These are phyloP conservation scores for Heterohyrax brucei DNA, from an alignment of 2,797 vertebrate species.

Conservation along the genomic window DNA sequence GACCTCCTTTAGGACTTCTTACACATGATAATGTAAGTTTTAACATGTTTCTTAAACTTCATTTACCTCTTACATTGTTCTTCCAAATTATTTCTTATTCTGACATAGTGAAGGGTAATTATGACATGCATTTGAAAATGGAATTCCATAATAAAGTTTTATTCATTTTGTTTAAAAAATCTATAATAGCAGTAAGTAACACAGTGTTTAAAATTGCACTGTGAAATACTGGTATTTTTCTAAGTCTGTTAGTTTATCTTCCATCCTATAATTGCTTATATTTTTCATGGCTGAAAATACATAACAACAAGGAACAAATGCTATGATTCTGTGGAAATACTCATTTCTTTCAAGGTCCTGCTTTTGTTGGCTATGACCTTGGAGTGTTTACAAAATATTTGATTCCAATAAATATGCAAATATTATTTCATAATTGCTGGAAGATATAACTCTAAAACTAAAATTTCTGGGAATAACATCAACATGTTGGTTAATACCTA, in stretches of 20 bases:
- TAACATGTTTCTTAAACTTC: background rate
- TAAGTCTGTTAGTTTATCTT: background rate
- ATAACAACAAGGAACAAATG: background rate
- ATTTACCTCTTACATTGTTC: background rate
- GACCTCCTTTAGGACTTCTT: background rate
- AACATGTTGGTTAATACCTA: constrained; percentile 79
- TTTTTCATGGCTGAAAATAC: background rate
- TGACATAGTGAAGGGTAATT: background rate
- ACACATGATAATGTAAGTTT: background rate
- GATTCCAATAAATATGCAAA: constrained; percentile 65
- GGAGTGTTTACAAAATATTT: constrained; percentile 40
- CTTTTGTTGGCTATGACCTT: background rate
- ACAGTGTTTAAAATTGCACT: background rate
- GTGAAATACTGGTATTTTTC: background rate
- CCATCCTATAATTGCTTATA: background rate
- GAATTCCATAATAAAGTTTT: background rate
- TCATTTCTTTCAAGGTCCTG: background rate
- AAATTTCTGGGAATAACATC: constrained; percentile 83
- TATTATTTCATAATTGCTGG: constrained; percentile 75
- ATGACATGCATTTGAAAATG: background rate
- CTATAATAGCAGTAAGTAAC: background rate
- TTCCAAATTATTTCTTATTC: background rate
- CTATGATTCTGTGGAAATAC: background rate
- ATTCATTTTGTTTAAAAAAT: background rate
- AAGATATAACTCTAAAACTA: constrained; percentile 77